Base-by-base conservation (phyloP, 2,113 vertebrate genomes). In the Regulus satrapa region DNA sequence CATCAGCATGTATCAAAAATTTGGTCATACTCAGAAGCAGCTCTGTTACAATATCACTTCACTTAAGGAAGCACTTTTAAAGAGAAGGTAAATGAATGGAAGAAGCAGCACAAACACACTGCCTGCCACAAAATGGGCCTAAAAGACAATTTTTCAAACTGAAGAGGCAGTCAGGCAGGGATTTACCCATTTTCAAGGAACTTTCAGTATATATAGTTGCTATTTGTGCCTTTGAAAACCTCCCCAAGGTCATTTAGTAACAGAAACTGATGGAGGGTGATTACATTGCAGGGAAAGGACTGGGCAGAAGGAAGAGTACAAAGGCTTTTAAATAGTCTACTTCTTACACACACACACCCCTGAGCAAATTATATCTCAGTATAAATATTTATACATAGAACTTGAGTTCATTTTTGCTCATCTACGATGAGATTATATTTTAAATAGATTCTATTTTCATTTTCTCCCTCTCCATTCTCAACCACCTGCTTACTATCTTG, bases 401-500 rank as follows among this genome's bases (percentile, higher is more conserved):
- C 90, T 93, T 92, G 85, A 96, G 90, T 95, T 97, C 90, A 95
- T 96, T 92, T 97, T 96, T 96, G 81, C 64, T 89, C 82, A 87
- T 95, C 94, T 94, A 93, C 76, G 88, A 83, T 59, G 63, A 92
- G 95, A 96, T 96, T 95, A 91, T 96, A 93, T 96, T 96, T 97
- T 96, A 97, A 97, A 96, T 96, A 92, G 84, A 92, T 75, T 95
- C 90, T 90, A 93, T 97, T 97, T 97, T 96, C 88, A 96, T 97
- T 92, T 94, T 95, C 79, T 95, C 85, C 92, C 68, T 94, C 87
- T 92, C 90, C 89, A 45, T 97, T 94, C 85, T 97, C 78, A 95
- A 89, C 92, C 97, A 98, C 96, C 98, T 98, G 96, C 96, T 97
- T 97, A 94, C 95, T 96, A 79, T 96, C 94, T 98, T 98, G 98